phyloP scores from a whole-genome alignment of 2,113 vertebrate species.

The Gopherus flavomarginatus region DNA sequence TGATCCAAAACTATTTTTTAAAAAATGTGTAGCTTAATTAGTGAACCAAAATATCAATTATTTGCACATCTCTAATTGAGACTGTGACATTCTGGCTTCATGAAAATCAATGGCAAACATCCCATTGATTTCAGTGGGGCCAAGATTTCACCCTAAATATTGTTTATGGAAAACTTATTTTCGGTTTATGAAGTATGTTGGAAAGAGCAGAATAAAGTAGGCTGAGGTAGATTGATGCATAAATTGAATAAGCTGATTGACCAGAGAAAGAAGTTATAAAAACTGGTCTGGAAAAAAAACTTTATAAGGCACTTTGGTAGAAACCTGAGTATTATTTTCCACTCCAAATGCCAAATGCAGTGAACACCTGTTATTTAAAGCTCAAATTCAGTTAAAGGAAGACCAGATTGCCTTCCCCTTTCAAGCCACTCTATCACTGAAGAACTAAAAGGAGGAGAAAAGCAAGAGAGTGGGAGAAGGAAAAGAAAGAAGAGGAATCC shows the following conservation, averaged over 20 bases:
- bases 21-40: no score
- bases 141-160: background rate
- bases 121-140: background rate
- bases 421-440: background rate
- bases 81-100: background rate
- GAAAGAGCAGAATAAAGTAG: background rate
- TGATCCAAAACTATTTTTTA: no score
- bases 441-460: background rate
- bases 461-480: background rate
- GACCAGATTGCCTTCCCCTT: background rate
- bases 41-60: no score
- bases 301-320: background rate
- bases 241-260: background rate
- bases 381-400: background rate
- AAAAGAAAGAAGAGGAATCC: accelerated
- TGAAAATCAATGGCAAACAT: background rate
- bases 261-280: background rate
- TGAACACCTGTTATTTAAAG: background rate
- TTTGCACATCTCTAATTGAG: background rate
- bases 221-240: background rate
- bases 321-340: background rate
- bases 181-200: background rate
- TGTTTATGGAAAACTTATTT: background rate
- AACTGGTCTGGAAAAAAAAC: background rate
- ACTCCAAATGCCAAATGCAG: background rate